phyloP scores from a whole-genome alignment of 2,113 vertebrate species.

The Osmerus mordax region DNA sequence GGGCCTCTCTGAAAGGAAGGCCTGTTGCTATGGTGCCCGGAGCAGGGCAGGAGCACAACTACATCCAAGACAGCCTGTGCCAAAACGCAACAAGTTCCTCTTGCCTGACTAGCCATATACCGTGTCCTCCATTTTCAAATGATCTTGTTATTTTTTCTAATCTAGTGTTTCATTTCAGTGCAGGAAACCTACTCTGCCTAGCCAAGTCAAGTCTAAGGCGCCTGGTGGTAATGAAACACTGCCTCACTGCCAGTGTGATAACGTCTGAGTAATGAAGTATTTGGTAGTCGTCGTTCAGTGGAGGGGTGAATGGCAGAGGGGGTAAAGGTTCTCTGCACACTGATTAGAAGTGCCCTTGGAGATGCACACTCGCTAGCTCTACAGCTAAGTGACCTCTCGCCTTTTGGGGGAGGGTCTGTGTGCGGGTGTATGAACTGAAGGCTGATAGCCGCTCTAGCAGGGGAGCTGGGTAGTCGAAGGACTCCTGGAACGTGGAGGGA shows the following conservation, averaged over 20 bases:
- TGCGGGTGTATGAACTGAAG: background rate
- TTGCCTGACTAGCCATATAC: constrained; percentile 1
- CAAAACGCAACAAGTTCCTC: too few relatives aligned
- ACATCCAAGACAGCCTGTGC: too few relatives aligned
- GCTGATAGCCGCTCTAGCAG: constrained; percentile 17
- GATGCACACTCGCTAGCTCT: constrained; percentile 5
- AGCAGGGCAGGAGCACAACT: too few relatives aligned
- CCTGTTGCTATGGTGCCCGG: constrained; percentile 60
- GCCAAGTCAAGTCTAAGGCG: background rate
- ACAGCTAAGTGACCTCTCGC: constrained; percentile 30
- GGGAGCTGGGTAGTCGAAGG: constrained; percentile 37
- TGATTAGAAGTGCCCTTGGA: constrained; percentile 39
- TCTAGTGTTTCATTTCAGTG: constrained; percentile 5
- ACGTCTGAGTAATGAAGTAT: constrained; percentile 12
- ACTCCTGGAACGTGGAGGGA: constrained; percentile 46
- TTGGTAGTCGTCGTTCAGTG: background rate
- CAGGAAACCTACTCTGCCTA: constrained; percentile 6
- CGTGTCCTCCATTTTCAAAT: too few relatives aligned
- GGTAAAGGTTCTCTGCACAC: constrained; percentile 25
- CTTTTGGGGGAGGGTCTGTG: constrained; percentile 23
- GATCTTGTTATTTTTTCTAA: too few relatives aligned
- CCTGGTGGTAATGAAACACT: background rate
- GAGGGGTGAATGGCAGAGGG: constrained; percentile 24
- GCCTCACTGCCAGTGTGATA: background rate
- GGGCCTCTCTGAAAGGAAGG: constrained; percentile 39